A percentile compares a stretch with the other conserved stretches of the same genome.
Conservation (phyloP, 2,113 vertebrate species). For the Callorhinus ursinus region DNA sequence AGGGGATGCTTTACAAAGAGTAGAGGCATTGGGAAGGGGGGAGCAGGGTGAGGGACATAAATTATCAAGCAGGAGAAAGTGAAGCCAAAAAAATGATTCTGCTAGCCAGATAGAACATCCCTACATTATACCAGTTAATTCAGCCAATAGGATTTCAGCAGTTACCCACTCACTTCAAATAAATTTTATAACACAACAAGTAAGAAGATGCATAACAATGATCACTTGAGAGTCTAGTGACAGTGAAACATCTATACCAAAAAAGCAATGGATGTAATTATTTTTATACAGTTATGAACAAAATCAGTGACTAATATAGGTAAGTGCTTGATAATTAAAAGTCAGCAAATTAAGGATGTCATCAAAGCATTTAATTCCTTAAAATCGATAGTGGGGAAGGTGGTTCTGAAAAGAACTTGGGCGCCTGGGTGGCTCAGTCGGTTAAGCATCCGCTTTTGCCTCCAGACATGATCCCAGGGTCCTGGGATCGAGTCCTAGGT, state of each 20-base stretch:
- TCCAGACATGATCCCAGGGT: neutral
- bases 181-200: neutral
- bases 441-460: neutral
- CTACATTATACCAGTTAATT: too few species aligned
- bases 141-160: neutral
- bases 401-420: neutral
- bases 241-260: neutral
- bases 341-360: neutral
- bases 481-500: neutral
- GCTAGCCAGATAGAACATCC: neutral
- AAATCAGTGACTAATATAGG: neutral
- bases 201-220: neutral
- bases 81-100: neutral
- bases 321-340: neutral
- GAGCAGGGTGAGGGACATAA: too few species aligned
- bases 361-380: slow-evolving; percentile 1
- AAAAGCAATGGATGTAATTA: neutral
- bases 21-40: neutral
- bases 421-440: neutral
- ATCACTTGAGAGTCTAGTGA: neutral
- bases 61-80: neutral
- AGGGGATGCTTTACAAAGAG: neutral
- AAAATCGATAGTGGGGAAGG: neutral
- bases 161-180: neutral
- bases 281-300: neutral